Percentiles rank a stretch among this genome's conserved stretches.
Conservation (phyloP, 2,797 vertebrate species). For the Aldrovandia affinis region DNA sequence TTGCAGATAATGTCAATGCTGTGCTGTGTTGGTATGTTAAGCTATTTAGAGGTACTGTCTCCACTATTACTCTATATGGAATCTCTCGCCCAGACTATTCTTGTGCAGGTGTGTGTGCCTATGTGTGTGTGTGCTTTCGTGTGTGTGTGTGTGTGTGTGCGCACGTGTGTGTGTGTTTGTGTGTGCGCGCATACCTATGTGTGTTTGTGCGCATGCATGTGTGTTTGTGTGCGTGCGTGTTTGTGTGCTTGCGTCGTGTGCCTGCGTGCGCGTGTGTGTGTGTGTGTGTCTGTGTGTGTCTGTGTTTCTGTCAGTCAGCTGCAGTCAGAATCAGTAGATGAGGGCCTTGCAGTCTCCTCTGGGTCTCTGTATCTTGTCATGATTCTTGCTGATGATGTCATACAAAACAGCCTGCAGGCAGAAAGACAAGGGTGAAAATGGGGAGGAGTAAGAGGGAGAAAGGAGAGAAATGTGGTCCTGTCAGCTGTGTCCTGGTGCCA, state of each 20-base stretch:
- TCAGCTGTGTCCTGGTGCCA: background rate
- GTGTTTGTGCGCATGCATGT: background rate
- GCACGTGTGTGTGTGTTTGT: conserved; percentile 12
- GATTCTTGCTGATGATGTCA: conserved; percentile 87
- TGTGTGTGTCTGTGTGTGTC: background rate
- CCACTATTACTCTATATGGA: background rate
- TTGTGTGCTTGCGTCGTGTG: conserved; percentile 10
- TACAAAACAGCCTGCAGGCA: conserved; percentile 79
- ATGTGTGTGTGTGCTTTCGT: conserved; percentile 19
- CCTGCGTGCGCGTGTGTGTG: conserved; percentile 4
- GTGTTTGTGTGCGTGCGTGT: background rate
- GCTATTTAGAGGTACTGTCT: conserved; percentile 42
- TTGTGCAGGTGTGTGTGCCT: background rate
- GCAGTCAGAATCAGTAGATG: conserved; percentile 78
- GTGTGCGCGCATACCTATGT: too few species aligned
- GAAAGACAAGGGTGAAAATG: background rate
- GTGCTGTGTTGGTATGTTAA: conserved; percentile 29
- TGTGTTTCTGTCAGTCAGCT: conserved; percentile 4
- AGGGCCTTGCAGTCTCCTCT: conserved; percentile 85
- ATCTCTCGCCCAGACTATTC: background rate
- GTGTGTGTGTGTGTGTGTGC: background rate
- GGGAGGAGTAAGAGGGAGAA: too few species aligned
- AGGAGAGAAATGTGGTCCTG: background rate
- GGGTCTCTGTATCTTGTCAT: conserved; percentile 89
- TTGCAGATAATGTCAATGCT: conserved; percentile 30